phyloP scores from a whole-genome alignment of 2,113 vertebrate genomes.

The Cheilinus undulatus region DNA sequence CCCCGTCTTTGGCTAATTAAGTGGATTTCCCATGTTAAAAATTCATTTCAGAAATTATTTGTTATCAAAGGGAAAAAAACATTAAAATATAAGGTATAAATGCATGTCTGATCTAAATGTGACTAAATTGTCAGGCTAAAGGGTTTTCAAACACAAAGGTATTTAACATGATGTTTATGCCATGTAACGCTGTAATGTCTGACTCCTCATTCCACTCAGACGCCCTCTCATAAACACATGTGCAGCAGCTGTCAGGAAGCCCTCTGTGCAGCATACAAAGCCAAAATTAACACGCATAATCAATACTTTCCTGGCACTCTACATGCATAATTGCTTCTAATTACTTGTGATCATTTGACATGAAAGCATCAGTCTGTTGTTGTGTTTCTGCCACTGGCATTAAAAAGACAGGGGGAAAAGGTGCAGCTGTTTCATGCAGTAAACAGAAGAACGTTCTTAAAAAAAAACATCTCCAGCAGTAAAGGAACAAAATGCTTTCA shows the following conservation, averaged over 20 bases:
- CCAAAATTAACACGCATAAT: conserved; percentile 38
- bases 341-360: conserved; percentile 46
- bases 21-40: too few species aligned
- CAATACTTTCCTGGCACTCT: conserved; percentile 7
- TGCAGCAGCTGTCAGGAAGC: conserved; percentile 51
- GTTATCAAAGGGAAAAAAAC: too few species aligned
- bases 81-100: too few species aligned
- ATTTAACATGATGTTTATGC: too few species aligned
- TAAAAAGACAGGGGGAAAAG: conserved; percentile 20
- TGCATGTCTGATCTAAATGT: too few species aligned
- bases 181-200: too few species aligned
- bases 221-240: conserved; percentile 14
- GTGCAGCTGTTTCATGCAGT: conserved; percentile 41
- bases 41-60: too few species aligned
- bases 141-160: too few species aligned
- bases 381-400: conserved; percentile 20
- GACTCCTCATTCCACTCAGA: conserved; percentile 12
- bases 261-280: conserved; percentile 5
- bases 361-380: conserved; percentile 43
- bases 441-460: neutral
- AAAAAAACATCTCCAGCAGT: conserved; percentile 20
- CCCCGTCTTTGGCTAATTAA: too few species aligned
- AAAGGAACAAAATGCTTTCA: neutral
- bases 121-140: too few species aligned
- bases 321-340: conserved; percentile 43